Base-by-base conservation (phyloP, 2,888 invertebrate species). In the Xestobium rufovillosum region DNA sequence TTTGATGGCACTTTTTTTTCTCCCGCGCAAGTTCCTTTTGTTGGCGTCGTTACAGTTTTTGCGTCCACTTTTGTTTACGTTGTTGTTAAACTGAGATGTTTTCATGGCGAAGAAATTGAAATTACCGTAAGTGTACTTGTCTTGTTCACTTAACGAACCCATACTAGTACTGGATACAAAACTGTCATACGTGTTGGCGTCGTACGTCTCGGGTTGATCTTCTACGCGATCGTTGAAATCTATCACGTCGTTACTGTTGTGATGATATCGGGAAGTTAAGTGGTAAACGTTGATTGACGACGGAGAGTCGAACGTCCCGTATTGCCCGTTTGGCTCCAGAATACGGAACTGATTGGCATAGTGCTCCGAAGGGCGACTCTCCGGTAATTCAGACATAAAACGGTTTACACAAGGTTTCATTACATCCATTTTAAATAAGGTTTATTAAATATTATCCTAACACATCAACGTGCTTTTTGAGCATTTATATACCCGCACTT, bases 131-230 rank as follows among this genome's bases (percentile, higher is more conserved):
- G 52, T 42, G 39, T 45, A 50, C 40, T 50, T 48, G 32, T 55
- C 58, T n/a, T n/a, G n/a, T n/a, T n/a, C n/a, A n/a, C n/a, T n/a
- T n/a, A n/a, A n/a, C n/a, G n/a, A n/a, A n/a, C n/a, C n/a, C n/a
- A n/a, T 55, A 44, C 52, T 56, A 2, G 56, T 47, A 6, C 51
- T 50, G 4, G 59, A 60, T 12, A 54, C 47, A 38, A 57, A 60
- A 38, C 57, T 57, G 37, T 62, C 61, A 48, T 57, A 60, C 6
- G 59, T 58, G 48, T 52, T 59, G 30, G 50, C 51, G 39, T 61
- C 60, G 49, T 57, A 59, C 11, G 52, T 50, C 23, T 53, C 52
- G 8, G 49, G 49, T 28, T 45, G 43, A 25, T 44, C 41, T 27
- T 34, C 43, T 35, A 39, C 29, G 4, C 41, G 28, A 25, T 25